Base-by-base conservation (phyloP, 2,888 invertebrate genomes). In the Bursaphelenchus okinawaensis region DNA sequence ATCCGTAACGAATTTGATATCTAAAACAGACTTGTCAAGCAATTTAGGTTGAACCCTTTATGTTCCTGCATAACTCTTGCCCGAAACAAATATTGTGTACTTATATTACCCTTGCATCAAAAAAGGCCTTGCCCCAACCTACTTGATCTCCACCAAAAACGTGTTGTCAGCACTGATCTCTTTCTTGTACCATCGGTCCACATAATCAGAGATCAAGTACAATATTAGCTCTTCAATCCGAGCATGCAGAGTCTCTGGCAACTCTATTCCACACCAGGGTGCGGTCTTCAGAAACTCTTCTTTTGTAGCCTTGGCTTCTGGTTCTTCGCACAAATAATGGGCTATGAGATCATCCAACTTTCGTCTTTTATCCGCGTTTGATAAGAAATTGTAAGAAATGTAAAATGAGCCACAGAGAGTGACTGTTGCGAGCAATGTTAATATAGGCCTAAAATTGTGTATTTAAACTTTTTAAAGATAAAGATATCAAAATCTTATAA, bases 171-270 rank as follows among this genome's bases (percentile, higher is more conserved):
- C 68, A 57, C 78, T 75, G 60, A 80, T 77, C 29, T 74, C 75
- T 7, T 63, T 66, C 23, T 68, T 71, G 62, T 79, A 80, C 80
- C 80, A 80, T 12, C 67, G 68, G 65, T 77, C 77, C 24, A 80
- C 72, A 57, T 78, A 75, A 51, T 63, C 63, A 6, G 76, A 74
- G 22, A 80, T 66, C 24, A 81, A 66, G 40, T 70, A 70, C 20
- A 74, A 73, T 22, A 80, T 63, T 28, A 80, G 65, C n/a, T 62
- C 68, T 52, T 80, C 79, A 20, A 81, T 40, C 19, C 71, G 65
- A n/a, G 68, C 71, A 54, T 81, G 81, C 31, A 80, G 67, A 7
- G 61, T 16, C 19, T 62, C 64, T 7, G 67, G 50, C 9, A 72
- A 50, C 20, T 62, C 22, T 16, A 71, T 28, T 31, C 62, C 58